These are phyloP conservation scores for Conus canariensis DNA, from an alignment of 2,888 invertebrate species.

Conservation along the genomic window DNA sequence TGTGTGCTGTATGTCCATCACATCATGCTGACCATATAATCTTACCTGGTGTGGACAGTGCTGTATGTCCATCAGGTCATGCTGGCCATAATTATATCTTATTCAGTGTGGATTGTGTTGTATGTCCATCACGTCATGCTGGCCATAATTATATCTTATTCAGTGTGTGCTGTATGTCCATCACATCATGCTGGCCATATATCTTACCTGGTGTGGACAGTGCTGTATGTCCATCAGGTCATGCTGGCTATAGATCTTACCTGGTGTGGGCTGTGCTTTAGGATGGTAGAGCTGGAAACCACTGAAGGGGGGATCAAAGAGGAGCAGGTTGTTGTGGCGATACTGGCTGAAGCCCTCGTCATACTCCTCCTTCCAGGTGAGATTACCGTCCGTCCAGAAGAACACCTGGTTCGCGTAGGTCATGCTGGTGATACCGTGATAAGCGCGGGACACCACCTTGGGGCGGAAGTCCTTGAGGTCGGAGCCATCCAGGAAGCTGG, in stretches of 20 bases:
- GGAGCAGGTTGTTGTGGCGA: constrained; percentile 85
- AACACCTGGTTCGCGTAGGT: constrained; percentile 82
- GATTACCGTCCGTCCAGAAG: constrained; percentile 89
- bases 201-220: too few species aligned
- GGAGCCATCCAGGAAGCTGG: constrained; percentile 88
- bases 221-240: too few species aligned
- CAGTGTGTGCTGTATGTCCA: too few species aligned
- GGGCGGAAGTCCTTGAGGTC: constrained; percentile 83
- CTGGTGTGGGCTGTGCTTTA: constrained; percentile 85
- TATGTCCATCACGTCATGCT: too few species aligned
- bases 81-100: too few species aligned
- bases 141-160: too few species aligned
- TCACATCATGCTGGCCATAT: too few species aligned
- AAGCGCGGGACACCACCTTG: constrained; percentile 86
- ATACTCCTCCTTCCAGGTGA: constrained; percentile 88
- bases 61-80: constrained; percentile 60
- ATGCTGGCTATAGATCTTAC: constrained; percentile 56
- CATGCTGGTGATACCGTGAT: constrained; percentile 87
- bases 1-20: too few species aligned
- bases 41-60: constrained; percentile 84
- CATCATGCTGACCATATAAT: too few species aligned
- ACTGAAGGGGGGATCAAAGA: constrained; percentile 80
- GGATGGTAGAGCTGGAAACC: constrained; percentile 83
- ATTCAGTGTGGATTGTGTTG: too few species aligned
- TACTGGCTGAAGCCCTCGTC: constrained; percentile 85